Conservation (phyloP, 2,113 vertebrate species). For the Gallinago media region DNA sequence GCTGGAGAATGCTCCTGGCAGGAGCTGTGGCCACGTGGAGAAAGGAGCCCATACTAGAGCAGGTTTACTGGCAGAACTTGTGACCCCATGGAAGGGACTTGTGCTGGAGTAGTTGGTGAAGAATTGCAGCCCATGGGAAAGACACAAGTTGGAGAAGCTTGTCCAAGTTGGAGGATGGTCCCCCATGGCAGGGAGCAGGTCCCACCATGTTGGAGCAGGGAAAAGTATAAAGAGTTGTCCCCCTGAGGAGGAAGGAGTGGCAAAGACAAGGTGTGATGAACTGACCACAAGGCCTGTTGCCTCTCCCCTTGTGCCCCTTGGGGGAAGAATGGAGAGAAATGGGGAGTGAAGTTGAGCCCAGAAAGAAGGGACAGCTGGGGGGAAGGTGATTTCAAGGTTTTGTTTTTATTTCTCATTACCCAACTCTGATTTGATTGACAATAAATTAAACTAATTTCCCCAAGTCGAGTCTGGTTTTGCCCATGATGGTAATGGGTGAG, state of each 20-base stretch:
- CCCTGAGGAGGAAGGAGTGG: background rate
- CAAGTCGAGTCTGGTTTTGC: background rate
- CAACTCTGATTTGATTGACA: background rate
- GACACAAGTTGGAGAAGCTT: background rate
- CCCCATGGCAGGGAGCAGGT: background rate
- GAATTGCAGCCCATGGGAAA: background rate
- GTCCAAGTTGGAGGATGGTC: background rate
- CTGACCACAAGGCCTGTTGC: background rate
- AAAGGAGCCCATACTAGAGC: no score
- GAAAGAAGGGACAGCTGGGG: background rate
- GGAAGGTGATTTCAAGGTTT: background rate
- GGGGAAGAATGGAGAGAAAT: background rate
- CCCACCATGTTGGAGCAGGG: background rate
- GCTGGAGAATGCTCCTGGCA: background rate
- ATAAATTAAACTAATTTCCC: background rate
- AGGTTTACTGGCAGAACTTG: background rate
- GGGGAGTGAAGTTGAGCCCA: background rate
- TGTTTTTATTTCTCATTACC: background rate
- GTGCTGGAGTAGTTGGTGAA: background rate
- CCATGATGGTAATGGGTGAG: background rate
- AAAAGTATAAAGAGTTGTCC: background rate
- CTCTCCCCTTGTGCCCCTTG: rapidly evolving
- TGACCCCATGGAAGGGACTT: background rate
- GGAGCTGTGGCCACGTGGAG: no score
- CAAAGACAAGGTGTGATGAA: background rate